phyloP scores from a whole-genome alignment of 2,888 invertebrate genomes.

The Siphlonurus alternatus region DNA sequence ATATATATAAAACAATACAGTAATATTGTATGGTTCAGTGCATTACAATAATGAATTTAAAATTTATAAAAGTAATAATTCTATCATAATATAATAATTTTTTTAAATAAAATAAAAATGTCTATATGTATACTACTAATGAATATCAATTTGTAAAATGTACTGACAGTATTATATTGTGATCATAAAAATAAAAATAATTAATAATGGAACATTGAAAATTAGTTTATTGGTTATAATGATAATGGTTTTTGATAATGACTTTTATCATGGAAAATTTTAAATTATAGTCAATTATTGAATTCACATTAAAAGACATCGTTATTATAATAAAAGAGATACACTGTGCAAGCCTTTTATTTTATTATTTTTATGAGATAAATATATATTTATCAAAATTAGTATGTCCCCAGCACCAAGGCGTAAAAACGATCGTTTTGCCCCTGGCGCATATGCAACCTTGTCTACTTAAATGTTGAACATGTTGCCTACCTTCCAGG shows the following conservation, averaged over 20 bases:
- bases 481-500: no score
- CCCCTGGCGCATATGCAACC: no score
- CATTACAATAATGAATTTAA: neutral
- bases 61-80: neutral
- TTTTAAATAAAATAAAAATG: neutral
- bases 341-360: no score
- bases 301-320: neutral
- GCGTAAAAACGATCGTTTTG: no score
- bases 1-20: no score
- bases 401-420: no score
- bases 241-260: neutral
- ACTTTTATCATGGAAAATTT: neutral
- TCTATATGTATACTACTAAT: neutral
- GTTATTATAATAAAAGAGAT: neutral
- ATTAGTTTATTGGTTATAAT: neutral
- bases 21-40: neutral
- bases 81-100: neutral
- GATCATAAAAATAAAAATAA: neutral
- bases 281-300: neutral
- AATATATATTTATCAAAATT: no score
- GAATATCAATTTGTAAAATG: neutral
- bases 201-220: neutral
- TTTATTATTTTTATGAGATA: no score
- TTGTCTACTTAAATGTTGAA: no score
- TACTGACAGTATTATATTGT: neutral